Conservation (phyloP, 2,113 vertebrate genomes). For the Electrona antarctica region DNA sequence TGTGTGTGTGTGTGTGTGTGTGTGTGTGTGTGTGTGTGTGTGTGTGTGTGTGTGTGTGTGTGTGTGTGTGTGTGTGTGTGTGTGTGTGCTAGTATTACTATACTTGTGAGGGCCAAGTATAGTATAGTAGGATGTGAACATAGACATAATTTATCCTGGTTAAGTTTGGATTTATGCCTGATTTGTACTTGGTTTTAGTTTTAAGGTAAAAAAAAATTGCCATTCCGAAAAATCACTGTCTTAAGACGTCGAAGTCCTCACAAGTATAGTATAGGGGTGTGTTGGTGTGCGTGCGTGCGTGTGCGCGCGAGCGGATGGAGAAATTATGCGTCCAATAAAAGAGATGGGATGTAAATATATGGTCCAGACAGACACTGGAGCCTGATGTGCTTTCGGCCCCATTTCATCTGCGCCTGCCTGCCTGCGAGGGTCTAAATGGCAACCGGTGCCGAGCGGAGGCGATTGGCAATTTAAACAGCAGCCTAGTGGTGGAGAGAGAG, state of each 20-base stretch:
- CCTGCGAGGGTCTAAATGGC: constrained; percentile 58
- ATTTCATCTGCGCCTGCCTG: constrained; percentile 51
- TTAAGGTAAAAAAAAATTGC: too few species aligned
- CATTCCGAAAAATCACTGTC: too few species aligned
- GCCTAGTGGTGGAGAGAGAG: constrained; percentile 22
- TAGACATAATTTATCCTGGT: too few species aligned
- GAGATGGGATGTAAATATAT: constrained; percentile 59
- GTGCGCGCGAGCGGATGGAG: constrained; percentile 42
- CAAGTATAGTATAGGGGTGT: constrained; percentile 20
- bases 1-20: constrained; percentile 34
- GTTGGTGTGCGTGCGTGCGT: not conserved
- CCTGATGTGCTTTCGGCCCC: constrained; percentile 54
- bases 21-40: constrained; percentile 23
- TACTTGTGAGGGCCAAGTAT: too few species aligned
- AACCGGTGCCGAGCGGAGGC: constrained; percentile 41
- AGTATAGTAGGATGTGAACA: too few species aligned
- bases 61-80: too few species aligned
- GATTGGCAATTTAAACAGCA: constrained; percentile 51
- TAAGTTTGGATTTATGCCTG: too few species aligned
- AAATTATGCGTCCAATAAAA: constrained; percentile 71
- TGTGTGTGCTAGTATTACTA: too few species aligned
- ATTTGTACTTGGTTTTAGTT: too few species aligned
- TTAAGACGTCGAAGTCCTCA: too few species aligned
- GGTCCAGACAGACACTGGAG: constrained; percentile 30
- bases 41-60: not conserved